Conservation (phyloP, 2,797 vertebrate species). For the Discoglossus pictus region DNA sequence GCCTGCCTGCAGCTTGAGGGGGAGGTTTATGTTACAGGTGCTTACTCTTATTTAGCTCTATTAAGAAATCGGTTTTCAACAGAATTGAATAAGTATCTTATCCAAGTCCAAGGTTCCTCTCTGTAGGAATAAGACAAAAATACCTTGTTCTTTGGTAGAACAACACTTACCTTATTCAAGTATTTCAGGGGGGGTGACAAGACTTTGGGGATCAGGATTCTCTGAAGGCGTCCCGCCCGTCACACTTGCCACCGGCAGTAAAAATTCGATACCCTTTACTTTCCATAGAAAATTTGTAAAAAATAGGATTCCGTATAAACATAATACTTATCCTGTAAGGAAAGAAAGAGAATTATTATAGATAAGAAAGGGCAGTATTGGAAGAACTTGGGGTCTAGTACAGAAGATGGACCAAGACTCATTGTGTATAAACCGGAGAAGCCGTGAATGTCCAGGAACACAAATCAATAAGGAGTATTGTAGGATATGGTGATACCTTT, state of each 20-base stretch:
- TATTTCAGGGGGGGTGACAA: constrained; percentile 40
- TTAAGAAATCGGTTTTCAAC: no score
- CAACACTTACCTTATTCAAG: constrained; percentile 68
- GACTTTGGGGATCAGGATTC: constrained; percentile 73
- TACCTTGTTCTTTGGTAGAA: no score
- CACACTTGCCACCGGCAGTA: constrained; percentile 72
- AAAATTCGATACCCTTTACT: constrained; percentile 65
- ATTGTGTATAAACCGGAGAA: no score
- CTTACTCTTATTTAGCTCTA: no score
- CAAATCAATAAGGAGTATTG: no score
- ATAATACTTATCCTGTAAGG: constrained; percentile 71
- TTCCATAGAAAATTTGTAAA: constrained; percentile 80
- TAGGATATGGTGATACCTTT: no score
- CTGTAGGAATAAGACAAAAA: no score
- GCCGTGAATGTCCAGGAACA: no score
- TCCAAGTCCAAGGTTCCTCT: no score
- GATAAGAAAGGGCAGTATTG: not conserved
- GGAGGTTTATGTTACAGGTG: no score
- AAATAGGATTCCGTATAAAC: constrained; percentile 71
- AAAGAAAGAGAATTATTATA: constrained; percentile 10
- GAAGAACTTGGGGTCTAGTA: not conserved
- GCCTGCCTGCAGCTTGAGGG: no score
- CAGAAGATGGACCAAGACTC: not conserved
- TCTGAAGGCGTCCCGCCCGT: constrained; percentile 82
- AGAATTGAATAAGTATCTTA: no score